Conservation (phyloP, 1,140 invertebrate genomes). For the Microvelia longipes region DNA sequence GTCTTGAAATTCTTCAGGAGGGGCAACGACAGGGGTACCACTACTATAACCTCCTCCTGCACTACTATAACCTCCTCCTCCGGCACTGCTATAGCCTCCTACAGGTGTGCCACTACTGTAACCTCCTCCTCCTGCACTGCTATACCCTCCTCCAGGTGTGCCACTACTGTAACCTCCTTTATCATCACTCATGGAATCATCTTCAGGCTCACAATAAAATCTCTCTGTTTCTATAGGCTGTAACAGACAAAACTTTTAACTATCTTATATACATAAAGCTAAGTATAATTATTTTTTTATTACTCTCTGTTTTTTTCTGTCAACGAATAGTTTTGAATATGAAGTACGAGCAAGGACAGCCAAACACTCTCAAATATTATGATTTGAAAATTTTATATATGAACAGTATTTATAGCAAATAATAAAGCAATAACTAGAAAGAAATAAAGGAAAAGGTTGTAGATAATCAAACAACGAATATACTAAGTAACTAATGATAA, state of each 20-base stretch:
- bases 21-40: neutral
- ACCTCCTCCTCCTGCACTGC: conserved; percentile 30
- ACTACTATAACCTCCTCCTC: conserved; percentile 1
- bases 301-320: neutral
- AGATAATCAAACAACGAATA: too few relatives aligned
- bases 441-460: too few relatives aligned
- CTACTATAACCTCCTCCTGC: conserved; percentile 29
- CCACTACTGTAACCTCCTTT: conserved; percentile 29
- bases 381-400: too few relatives aligned
- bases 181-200: conserved; percentile 1
- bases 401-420: too few relatives aligned
- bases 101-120: too few relatives aligned
- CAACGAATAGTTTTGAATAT: too few relatives aligned
- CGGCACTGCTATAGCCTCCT: conserved; percentile 43
- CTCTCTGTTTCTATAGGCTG: conserved; percentile 47
- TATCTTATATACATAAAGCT: neutral
- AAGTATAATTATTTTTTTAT: neutral
- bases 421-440: too few relatives aligned
- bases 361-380: too few relatives aligned
- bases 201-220: conserved; percentile 7
- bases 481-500: too few relatives aligned
- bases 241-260: conserved; percentile 32
- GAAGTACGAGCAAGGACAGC: too few relatives aligned
- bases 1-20: conserved; percentile 50
- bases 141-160: too few relatives aligned